These are phyloP conservation scores for Cyphomyrmex costatus DNA, from an alignment of 1,140 invertebrate species.

Conservation along the genomic window DNA sequence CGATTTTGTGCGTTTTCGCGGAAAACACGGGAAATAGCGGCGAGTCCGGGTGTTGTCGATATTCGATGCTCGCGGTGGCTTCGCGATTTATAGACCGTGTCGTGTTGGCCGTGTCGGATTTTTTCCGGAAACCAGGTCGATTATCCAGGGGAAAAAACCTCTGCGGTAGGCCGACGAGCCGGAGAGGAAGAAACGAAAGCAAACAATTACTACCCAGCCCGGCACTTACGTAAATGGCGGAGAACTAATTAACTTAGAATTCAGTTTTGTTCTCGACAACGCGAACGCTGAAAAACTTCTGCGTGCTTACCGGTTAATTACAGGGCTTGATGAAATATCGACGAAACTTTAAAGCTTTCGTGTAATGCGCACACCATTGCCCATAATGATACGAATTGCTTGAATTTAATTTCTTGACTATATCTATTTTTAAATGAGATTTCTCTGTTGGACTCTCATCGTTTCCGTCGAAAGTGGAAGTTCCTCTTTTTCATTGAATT, in stretches of 20 bases:
- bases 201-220: constrained; percentile 68
- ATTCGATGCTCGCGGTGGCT: constrained; percentile 64
- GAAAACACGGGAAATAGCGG: constrained; percentile 67
- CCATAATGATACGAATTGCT: constrained; percentile 60
- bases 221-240: constrained; percentile 67
- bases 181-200: constrained; percentile 59
- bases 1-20: constrained; percentile 66
- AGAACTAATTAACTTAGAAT: constrained; percentile 69
- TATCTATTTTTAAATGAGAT: constrained; percentile 53
- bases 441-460: neutral
- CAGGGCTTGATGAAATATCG: constrained; percentile 60
- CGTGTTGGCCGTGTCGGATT: neutral
- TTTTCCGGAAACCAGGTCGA: constrained; percentile 58
- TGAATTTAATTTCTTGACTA: constrained; percentile 48
- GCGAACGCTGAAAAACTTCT: constrained; percentile 56
- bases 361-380: constrained; percentile 57
- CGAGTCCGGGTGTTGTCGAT: constrained; percentile 67
- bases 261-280: constrained; percentile 67
- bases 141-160: constrained; percentile 55
- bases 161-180: constrained; percentile 42
- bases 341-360: constrained; percentile 50
- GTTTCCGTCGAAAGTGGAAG: neutral
- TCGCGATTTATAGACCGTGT: constrained; percentile 48
- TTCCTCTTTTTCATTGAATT: neutral
- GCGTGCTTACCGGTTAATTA: constrained; percentile 61